Percentiles rank a stretch among this genome's conserved stretches.
phyloP scores from a whole-genome alignment of 2,888 invertebrate species.

The Anthrax anthrax region DNA sequence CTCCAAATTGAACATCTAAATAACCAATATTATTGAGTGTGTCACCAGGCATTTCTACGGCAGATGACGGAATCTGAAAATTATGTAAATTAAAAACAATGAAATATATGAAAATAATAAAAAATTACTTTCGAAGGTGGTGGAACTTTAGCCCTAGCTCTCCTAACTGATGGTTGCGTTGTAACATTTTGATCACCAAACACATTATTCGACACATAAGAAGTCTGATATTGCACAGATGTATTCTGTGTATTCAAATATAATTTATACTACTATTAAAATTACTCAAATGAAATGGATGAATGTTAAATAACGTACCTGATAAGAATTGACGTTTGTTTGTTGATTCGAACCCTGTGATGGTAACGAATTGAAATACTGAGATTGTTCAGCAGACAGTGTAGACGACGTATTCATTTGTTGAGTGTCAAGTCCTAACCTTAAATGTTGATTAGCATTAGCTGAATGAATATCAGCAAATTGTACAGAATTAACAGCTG shows the following conservation, averaged over 20 bases:
- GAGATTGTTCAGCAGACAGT: constrained; percentile 47
- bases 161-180: constrained; percentile 32
- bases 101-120: neutral
- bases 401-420: constrained; percentile 43
- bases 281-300: neutral
- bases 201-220: constrained; percentile 26
- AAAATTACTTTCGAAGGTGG: constrained; percentile 63
- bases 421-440: constrained; percentile 24
- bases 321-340: constrained; percentile 11
- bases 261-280: neutral
- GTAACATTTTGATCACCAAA: constrained; percentile 23
- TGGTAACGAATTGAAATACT: constrained; percentile 41
- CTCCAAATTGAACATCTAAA: constrained; percentile 90
- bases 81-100: neutral
- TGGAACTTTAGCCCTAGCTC: constrained; percentile 58
- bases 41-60: constrained; percentile 95
- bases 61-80: constrained; percentile 73
- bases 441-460: constrained; percentile 22
- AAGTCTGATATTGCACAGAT: constrained; percentile 27
- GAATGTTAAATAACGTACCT: constrained; percentile 3
- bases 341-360: constrained; percentile 22
- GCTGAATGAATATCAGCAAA: constrained; percentile 31
- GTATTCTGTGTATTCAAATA: constrained; percentile 14
- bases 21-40: constrained; percentile 54
- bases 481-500: constrained; percentile 19